phyloP scores from a whole-genome alignment of 2,797 vertebrate genomes.

The Trachops cirrhosus region DNA sequence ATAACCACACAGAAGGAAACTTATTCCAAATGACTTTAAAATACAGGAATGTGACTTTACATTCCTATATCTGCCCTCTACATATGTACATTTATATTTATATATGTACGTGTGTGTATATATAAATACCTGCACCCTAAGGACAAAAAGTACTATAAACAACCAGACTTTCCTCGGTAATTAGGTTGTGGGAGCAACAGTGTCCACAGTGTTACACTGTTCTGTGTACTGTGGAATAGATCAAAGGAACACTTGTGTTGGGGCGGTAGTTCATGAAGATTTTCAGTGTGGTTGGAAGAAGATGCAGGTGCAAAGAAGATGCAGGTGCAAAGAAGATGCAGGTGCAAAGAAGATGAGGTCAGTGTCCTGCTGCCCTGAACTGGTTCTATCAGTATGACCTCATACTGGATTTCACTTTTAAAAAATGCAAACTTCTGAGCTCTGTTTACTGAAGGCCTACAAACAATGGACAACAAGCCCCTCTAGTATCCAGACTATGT shows the following conservation, averaged over 20 bases:
- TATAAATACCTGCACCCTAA: background rate
- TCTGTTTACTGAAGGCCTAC: background rate
- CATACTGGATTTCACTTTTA: background rate
- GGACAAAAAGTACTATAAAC: background rate
- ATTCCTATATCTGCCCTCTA: background rate
- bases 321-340: too few species aligned
- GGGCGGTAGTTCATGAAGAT: background rate
- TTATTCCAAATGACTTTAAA: background rate
- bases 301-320: background rate
- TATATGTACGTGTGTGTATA: too few species aligned
- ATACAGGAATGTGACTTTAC: background rate
- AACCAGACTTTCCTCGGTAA: background rate
- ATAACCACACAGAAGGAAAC: background rate
- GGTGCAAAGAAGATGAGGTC: background rate
- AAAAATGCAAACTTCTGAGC: background rate
- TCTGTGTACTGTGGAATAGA: background rate
- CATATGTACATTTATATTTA: background rate
- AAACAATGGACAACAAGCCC: background rate
- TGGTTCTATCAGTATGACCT: background rate
- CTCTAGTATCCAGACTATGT: background rate
- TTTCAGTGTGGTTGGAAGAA: background rate
- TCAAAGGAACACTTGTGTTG: background rate
- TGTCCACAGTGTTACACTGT: background rate
- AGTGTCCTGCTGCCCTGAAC: background rate
- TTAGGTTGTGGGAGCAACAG: background rate